Evolutionary conservation across 2,888 invertebrate genomes (phyloP), one percentile per base, ranked within the genome.

Genomic region (Rhynchonema sp.): DNA sequence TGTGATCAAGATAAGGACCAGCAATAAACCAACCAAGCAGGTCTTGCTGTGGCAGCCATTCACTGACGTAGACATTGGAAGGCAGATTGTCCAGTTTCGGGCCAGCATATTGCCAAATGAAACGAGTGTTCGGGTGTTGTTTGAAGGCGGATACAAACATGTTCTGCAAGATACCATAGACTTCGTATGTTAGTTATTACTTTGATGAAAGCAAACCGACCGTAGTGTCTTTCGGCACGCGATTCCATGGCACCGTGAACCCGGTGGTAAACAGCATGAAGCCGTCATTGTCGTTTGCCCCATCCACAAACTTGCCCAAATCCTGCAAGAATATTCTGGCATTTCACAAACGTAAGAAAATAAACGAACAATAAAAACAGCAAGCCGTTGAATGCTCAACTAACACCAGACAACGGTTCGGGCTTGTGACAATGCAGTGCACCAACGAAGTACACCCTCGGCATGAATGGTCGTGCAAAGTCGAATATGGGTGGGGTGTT

Each of bases 21-120:
- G n/a, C n/a, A n/a, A n/a, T n/a, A n/a, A 38, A 53, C 59, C 58
- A 65, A 74, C 74, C 75, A 25, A 77, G 64, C 26, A 77, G 66
- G 64, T 75, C 73, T 61, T 75, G 75, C 38, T 75, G 75, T 13
- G 76, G 76, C 23, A 77, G 65, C 74, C 75, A 76, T 17, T 69
- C 64, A 17, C 66, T 62, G 2, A 68, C 64, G 56, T 68, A 61
- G 1, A 76, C 72, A 63, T 76, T 76, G 1, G 60, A 17, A 0
- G 74, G 73, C 2, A 64, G 29, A 3, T 63, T 58, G 1, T 58
- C 56, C 6, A 64, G 26, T 1, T 60, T 20, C 1, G 46, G 30
- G 1, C 66, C 67, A 29, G 69, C 62, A 63, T 66, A 69, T 59
- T 72, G 72, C 70, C 70, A 72, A 28, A 72, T 62, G 61, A 72